Evolutionary conservation across 2,888 invertebrate genomes (phyloP).

Genomic region (Aethes cnicana): DNA sequence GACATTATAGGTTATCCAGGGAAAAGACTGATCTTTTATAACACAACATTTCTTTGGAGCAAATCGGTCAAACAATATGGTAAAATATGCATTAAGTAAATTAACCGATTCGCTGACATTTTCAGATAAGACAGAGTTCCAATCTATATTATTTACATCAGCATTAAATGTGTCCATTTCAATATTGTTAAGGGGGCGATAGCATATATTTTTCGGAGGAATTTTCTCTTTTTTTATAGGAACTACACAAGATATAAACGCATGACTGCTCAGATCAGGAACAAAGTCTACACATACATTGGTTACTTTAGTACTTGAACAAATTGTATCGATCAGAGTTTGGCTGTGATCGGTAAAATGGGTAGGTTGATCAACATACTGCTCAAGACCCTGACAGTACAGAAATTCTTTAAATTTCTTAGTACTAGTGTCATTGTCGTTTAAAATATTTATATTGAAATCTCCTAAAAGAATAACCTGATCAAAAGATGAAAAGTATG

Average conservation of each 20-base stretch:
- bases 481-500: slow-evolving; percentile 21
- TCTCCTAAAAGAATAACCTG: slow-evolving; percentile 28
- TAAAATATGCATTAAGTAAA: background rate
- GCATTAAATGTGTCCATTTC: background rate
- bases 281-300: background rate
- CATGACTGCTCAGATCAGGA: background rate
- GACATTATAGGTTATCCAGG: too few species aligned
- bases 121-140: background rate
- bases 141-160: background rate
- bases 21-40: background rate
- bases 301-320: background rate
- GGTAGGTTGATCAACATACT: slow-evolving; percentile 16
- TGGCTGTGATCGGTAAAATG: background rate
- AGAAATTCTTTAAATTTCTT: slow-evolving; percentile 23
- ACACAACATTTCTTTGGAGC: background rate
- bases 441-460: slow-evolving; percentile 23
- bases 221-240: background rate
- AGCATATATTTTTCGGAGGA: background rate
- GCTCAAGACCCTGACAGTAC: slow-evolving; percentile 13
- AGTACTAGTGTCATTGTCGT: background rate
- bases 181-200: background rate
- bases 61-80: background rate
- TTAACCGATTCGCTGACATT: background rate
- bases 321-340: background rate
- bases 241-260: background rate